Conservation (phyloP, 2,888 invertebrate genomes). For the Phytoseiulus persimilis region DNA sequence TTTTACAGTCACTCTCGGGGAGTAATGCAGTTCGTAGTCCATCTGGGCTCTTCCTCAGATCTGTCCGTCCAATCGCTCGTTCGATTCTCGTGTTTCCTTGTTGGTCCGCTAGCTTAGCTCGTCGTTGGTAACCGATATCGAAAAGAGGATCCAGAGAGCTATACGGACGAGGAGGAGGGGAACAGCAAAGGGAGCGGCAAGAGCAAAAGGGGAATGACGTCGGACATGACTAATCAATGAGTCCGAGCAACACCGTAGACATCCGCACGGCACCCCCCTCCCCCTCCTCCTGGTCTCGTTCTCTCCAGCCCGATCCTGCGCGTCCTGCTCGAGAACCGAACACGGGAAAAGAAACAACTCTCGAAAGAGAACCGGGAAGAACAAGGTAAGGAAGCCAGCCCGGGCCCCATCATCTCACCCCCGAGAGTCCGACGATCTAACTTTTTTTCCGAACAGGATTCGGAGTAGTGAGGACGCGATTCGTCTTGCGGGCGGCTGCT, state of each 20-base stretch:
- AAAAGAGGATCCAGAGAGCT: not conserved
- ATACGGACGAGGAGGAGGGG: not conserved
- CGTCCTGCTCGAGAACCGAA: not conserved
- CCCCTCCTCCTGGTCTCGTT: not conserved
- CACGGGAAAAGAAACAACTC: not conserved
- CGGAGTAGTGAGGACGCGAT: not conserved
- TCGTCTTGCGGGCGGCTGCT: not conserved
- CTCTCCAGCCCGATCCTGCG: not conserved
- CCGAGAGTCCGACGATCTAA: not conserved
- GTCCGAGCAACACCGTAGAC: not conserved
- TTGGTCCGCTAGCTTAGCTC: not conserved
- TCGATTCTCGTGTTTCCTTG: not conserved
- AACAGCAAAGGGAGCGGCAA: not conserved
- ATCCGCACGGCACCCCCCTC: not conserved
- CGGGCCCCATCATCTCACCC: not conserved
- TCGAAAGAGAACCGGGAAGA: not conserved
- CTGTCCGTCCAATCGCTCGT: not conserved
- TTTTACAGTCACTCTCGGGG: not conserved
- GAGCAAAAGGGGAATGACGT: not conserved
- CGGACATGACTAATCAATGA: not conserved
- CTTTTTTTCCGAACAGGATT: not conserved
- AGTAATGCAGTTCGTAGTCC: slow-evolving; percentile 5
- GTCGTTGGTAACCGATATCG: not conserved
- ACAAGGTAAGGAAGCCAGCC: not conserved
- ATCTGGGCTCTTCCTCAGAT: not conserved